These are phyloP conservation scores for Listronotus bonariensis DNA, from an alignment of 1,140 invertebrate genomes.

Conservation along the genomic window DNA sequence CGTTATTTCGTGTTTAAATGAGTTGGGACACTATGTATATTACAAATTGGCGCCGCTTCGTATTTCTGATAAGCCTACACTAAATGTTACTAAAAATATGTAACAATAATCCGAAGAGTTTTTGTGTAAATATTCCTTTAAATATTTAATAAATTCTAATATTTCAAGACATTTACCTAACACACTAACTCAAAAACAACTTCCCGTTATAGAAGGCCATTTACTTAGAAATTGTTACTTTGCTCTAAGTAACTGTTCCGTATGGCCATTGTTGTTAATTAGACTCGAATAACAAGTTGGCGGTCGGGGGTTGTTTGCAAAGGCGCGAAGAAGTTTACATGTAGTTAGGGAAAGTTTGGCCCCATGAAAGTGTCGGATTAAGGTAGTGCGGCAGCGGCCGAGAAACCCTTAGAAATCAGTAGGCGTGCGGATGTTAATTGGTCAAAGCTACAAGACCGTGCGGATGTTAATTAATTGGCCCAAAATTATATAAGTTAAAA, in stretches of 20 bases:
- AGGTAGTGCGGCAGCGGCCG: constrained; percentile 12
- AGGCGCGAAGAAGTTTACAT: constrained; percentile 29
- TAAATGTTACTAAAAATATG: too few relatives aligned
- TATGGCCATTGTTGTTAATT: constrained; percentile 27
- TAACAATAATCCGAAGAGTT: too few relatives aligned
- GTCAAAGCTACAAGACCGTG: constrained; percentile 3
- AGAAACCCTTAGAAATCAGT: constrained; percentile 4
- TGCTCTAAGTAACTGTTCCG: constrained; percentile 8
- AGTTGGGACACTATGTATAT: too few relatives aligned
- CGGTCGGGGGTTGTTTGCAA: constrained; percentile 24
- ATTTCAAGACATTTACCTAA: neutral
- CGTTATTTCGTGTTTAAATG: too few relatives aligned
- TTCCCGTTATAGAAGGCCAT: constrained; percentile 3
- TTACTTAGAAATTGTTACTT: constrained; percentile 15
- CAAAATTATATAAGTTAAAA: too few relatives aligned
- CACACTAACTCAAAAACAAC: too few relatives aligned
- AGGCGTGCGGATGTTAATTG: too few relatives aligned
- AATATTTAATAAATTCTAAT: neutral
- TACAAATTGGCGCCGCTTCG: too few relatives aligned
- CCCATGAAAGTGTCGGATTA: constrained; percentile 29
- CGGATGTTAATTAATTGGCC: constrained; percentile 1
- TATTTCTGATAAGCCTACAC: too few relatives aligned
- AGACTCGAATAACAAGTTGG: constrained; percentile 24
- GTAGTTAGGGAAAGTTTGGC: constrained; percentile 25
- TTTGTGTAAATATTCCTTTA: too few relatives aligned